Evolutionary conservation across 2,888 invertebrate species (phyloP).

Genomic region (Volucella inflata): DNA sequence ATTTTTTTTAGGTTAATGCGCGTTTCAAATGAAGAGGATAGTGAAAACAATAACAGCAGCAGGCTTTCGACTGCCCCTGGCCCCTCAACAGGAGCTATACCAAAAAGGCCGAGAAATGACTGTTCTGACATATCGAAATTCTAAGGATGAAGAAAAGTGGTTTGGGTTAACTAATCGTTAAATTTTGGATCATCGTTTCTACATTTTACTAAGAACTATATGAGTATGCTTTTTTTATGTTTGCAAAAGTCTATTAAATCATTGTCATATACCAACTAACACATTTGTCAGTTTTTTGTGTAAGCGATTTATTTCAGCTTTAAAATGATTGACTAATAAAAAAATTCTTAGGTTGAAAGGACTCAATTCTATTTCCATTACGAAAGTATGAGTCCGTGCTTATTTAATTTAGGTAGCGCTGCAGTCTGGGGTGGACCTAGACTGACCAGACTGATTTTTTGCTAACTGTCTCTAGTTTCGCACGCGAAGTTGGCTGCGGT

Average conservation of each 20-base stretch:
- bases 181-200: neutral
- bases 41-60: slow-evolving; percentile 4
- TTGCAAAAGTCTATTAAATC: slow-evolving; percentile 54
- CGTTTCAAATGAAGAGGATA: neutral
- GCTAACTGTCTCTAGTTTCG: too few species aligned
- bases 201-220: neutral
- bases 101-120: slow-evolving; percentile 77
- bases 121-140: slow-evolving; percentile 26
- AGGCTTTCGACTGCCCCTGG: slow-evolving; percentile 46
- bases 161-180: slow-evolving; percentile 28
- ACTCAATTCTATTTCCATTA: too few species aligned
- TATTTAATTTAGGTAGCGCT: too few species aligned
- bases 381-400: too few species aligned
- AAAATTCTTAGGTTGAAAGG: too few species aligned
- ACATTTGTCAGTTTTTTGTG: too few species aligned
- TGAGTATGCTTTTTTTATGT: slow-evolving; percentile 28
- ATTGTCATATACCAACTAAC: neutral
- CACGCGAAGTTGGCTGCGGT: too few species aligned
- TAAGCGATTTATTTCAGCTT: too few species aligned
- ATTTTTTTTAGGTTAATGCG: slow-evolving; percentile 36
- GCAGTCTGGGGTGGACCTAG: too few species aligned
- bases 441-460: too few species aligned
- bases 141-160: slow-evolving; percentile 46
- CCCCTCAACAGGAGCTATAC: slow-evolving; percentile 78
- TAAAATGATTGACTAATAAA: too few species aligned